These are phyloP conservation scores for Micrasema minimum DNA, from an alignment of 1,140 invertebrate genomes.

Conservation along the genomic window DNA sequence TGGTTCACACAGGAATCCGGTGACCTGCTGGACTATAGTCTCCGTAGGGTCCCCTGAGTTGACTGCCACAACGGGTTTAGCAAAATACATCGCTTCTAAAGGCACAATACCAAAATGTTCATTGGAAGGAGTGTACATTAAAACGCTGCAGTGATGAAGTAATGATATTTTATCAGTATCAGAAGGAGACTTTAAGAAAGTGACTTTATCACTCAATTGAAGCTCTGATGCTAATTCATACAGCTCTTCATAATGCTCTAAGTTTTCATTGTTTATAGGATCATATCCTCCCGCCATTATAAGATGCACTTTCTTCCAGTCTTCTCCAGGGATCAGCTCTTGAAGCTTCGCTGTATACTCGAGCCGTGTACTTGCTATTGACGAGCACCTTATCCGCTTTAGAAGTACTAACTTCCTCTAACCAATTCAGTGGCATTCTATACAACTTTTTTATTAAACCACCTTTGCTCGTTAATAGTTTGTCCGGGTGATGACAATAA, in stretches of 20 bases:
- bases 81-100: conserved; percentile 96
- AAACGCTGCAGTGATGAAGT: conserved; percentile 77
- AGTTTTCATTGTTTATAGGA: conserved; percentile 87
- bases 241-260: conserved; percentile 87
- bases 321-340: conserved; percentile 63
- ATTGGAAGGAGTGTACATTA: conserved; percentile 95
- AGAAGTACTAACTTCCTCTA: conserved; percentile 91
- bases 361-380: conserved; percentile 92
- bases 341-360: conserved; percentile 83
- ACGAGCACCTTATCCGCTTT: conserved; percentile 90
- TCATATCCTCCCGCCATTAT: conserved; percentile 99
- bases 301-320: conserved; percentile 78
- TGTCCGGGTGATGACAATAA: conserved; percentile 99
- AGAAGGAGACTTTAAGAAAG: conserved; percentile 87
- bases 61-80: conserved; percentile 93
- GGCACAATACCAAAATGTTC: conserved; percentile 99
- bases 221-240: conserved; percentile 72
- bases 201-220: conserved; percentile 78
- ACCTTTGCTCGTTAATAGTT: conserved; percentile 80
- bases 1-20: conserved; percentile 88
- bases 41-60: conserved; percentile 96
- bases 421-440: conserved; percentile 87
- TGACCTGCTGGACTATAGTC: conserved; percentile 87
- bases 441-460: conserved; percentile 83
- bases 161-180: conserved; percentile 87